Percentiles rank a stretch among this genome's conserved stretches.
Conservation (phyloP, 2,113 vertebrate genomes). For the Eulemur macaco region DNA sequence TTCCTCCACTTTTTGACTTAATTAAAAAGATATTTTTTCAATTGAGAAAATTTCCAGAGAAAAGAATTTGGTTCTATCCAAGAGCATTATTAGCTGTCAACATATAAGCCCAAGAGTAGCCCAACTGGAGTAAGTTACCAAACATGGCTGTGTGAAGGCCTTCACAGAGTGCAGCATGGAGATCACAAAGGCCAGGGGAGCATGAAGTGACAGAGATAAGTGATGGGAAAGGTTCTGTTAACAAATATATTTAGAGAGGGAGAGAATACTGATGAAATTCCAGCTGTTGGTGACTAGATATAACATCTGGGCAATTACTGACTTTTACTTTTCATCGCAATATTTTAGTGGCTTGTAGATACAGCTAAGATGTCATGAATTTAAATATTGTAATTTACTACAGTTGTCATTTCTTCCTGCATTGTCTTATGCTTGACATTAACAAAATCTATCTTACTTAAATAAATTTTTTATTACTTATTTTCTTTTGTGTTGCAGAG, state of each 20-base stretch:
- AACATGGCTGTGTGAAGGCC: background rate
- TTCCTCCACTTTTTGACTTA: too few species aligned
- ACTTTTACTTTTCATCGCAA: conserved; percentile 7
- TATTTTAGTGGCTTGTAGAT: conserved; percentile 26
- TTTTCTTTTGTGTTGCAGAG: conserved; percentile 33
- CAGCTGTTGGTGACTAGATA: conserved; percentile 50
- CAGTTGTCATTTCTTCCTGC: conserved; percentile 34
- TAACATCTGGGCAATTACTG: conserved; percentile 44
- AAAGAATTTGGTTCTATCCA: background rate
- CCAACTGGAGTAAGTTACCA: background rate
- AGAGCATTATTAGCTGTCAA: background rate
- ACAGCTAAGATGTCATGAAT: conserved; percentile 7
- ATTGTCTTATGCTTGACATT: conserved; percentile 45
- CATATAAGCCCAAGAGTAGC: background rate
- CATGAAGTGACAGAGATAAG: background rate
- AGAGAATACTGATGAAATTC: background rate
- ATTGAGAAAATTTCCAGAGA: background rate
- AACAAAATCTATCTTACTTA: conserved; percentile 47
- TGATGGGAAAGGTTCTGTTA: background rate
- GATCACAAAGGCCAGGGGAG: background rate
- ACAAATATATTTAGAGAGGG: background rate
- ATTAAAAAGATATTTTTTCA: background rate
- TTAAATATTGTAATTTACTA: conserved; percentile 29
- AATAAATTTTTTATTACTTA: conserved; percentile 52
- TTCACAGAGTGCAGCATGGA: background rate